Base-by-base conservation (phyloP, 1,140 invertebrate species). In the Camponotus vicinus region DNA sequence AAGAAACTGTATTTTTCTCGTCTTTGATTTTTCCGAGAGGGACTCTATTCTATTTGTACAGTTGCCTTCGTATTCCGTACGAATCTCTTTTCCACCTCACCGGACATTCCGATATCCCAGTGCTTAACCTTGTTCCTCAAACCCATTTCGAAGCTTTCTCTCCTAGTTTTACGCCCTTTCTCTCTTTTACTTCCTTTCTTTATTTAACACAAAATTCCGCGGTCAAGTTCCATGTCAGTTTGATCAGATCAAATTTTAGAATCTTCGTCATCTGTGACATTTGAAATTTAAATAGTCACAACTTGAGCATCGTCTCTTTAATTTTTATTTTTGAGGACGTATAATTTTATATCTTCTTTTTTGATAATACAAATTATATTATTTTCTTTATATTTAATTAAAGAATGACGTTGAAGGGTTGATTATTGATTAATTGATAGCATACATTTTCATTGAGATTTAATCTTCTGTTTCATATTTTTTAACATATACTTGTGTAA, bases 61-160 rank as follows among this genome's bases (percentile, higher is more conserved):
- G n/a, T 69, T 85, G 57, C 78, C 79, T 55, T 64, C 70, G 77
- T 85, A 88, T 85, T 88, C 80, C 69, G 76, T 88, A 73, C 79
- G 73, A 59, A 88, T 88, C 52, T 61, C 55, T 85, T 67, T 71
- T 88, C 80, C 34, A 57, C 40, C 40, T 40, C 63, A 9, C 57
- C 71, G 57, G 80, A 45, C 79, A 40, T 88, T 71, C 49, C 86
- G 79, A 78, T 89, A 89, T 89, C 79, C 76, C 52, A 63, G 61
- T 87, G 69, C 86, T 88, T 89, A 88, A 89, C 86, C 86, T 88
- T 85, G 86, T 64, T 75, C 64, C 32, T 52, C 49, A 77, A 77
- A 75, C 45, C 32, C 66, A 34, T 73, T 88, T 67, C 73, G 57
- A 18, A 88, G 42, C 86, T 63, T 55, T 45, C 63, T 45, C 40